phyloP scores from a whole-genome alignment of 2,888 invertebrate genomes.

The Yponomeuta sedellus region DNA sequence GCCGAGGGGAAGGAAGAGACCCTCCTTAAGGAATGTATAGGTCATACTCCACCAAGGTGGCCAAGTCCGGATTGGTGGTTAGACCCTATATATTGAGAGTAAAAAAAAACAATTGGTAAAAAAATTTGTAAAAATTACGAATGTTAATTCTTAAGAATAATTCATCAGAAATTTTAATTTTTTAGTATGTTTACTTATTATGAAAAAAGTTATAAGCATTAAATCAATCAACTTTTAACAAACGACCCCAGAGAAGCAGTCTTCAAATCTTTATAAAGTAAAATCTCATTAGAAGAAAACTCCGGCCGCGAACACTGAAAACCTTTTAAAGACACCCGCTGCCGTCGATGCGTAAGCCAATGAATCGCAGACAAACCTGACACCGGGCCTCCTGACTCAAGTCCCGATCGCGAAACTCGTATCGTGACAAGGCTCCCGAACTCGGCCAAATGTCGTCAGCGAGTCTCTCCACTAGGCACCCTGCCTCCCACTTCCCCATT shows the following conservation, averaged over 20 bases:
- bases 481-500: conserved; percentile 22
- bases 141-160: too few species aligned
- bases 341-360: conserved; percentile 7
- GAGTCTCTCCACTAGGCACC: conserved; percentile 42
- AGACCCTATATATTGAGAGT: too few species aligned
- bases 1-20: too few species aligned
- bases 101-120: too few species aligned
- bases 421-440: conserved; percentile 27
- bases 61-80: too few species aligned
- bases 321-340: conserved; percentile 51
- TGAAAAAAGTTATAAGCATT: too few species aligned
- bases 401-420: conserved; percentile 7
- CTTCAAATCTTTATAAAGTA: not conserved
- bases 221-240: not conserved
- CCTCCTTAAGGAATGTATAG: too few species aligned
- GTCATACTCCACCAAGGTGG: too few species aligned
- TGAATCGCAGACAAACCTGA: conserved; percentile 10
- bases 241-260: not conserved
- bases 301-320: conserved; percentile 38
- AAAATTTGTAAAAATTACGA: too few species aligned
- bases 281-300: conserved; percentile 9
- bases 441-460: conserved; percentile 62
- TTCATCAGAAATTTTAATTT: too few species aligned
- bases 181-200: too few species aligned
- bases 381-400: not conserved